A percentile compares a stretch with the other conserved stretches of the same genome.
phyloP scores from a whole-genome alignment of 2,113 vertebrate species.

The Saguinus imperator region DNA sequence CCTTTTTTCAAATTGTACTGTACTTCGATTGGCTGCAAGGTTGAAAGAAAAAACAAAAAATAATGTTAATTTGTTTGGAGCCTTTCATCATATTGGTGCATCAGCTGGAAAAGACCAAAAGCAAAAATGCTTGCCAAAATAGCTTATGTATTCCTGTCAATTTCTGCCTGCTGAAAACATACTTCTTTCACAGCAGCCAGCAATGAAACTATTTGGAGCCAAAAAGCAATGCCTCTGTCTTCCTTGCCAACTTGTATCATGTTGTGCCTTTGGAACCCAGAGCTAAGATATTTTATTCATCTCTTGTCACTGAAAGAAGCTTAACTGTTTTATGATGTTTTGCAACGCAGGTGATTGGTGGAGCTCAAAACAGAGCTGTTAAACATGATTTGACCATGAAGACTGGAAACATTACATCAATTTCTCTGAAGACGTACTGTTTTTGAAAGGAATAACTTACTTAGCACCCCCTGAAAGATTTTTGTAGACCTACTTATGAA shows the following conservation, averaged over 20 bases:
- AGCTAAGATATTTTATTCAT: constrained; percentile 38
- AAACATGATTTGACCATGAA: neutral
- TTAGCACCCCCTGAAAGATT: neutral
- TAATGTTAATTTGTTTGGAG: constrained; percentile 67
- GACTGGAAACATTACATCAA: neutral
- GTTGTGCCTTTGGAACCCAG: constrained; percentile 59
- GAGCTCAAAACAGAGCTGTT: neutral
- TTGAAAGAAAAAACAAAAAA: neutral
- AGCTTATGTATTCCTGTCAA: constrained; percentile 75
- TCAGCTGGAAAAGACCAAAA: constrained; percentile 78
- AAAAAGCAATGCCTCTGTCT: constrained; percentile 71
- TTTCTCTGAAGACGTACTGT: neutral
- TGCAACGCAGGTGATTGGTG: neutral
- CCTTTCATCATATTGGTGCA: constrained; percentile 69
- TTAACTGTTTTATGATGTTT: constrained; percentile 10
- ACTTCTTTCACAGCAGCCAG: constrained; percentile 74
- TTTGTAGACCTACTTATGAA: neutral
- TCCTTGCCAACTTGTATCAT: constrained; percentile 70
- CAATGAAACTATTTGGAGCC: constrained; percentile 51
- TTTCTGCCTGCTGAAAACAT: constrained; percentile 75
- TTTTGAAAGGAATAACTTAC: neutral
- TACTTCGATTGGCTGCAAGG: neutral
- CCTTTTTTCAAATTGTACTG: fast-evolving
- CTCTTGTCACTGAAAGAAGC: constrained; percentile 40
- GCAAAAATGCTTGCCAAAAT: constrained; percentile 62